Evolutionary conservation across 2,113 vertebrate species (phyloP).

Genomic region (Hassar affinis): DNA sequence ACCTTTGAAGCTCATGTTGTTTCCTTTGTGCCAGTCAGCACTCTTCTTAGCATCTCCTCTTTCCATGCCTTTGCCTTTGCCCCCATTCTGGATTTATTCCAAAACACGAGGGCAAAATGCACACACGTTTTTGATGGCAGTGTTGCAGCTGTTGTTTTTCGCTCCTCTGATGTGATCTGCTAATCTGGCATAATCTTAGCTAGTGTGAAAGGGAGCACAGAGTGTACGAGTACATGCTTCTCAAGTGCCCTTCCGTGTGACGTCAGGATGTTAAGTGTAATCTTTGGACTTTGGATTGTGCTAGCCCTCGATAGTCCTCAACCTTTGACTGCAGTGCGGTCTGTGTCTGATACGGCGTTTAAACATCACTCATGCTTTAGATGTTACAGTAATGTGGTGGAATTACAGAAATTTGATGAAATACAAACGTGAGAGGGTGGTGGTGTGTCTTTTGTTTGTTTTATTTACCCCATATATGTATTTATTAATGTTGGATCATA

Average conservation of each 20-base stretch:
- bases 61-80: slow-evolving; percentile 13
- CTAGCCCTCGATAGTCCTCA: slow-evolving; percentile 2
- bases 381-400: neutral
- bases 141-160: slow-evolving; percentile 3
- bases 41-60: slow-evolving; percentile 56
- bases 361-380: neutral
- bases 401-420: neutral
- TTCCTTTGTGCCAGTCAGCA: slow-evolving; percentile 55
- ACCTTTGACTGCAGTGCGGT: slow-evolving; percentile 14
- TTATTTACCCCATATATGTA: neutral
- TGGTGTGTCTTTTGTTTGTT: too few relatives aligned
- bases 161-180: neutral
- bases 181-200: neutral
- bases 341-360: slow-evolving; percentile 5
- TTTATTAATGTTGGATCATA: neutral
- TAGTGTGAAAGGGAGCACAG: neutral
- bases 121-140: neutral
- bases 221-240: neutral
- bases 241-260: neutral
- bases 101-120: neutral
- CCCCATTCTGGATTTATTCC: neutral
- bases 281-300: slow-evolving; percentile 42
- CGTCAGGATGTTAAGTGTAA: slow-evolving; percentile 21
- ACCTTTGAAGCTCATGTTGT: slow-evolving; percentile 39
- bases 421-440: neutral